Evolutionary conservation across 1,140 invertebrate genomes (phyloP), one percentile per base, ranked within the genome.

Genomic region (Heliconius hermathena): DNA sequence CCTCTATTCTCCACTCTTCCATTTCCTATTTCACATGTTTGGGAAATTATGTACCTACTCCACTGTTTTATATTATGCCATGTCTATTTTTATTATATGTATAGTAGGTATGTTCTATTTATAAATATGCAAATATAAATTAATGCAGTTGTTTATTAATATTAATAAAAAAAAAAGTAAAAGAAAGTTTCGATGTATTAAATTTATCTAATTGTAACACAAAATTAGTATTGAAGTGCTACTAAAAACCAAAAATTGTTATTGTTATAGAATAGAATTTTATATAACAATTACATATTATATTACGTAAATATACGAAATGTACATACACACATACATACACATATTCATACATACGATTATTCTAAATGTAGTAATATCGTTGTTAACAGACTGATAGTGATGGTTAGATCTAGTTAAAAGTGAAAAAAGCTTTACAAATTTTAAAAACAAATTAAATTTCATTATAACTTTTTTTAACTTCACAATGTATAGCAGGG

Each of bases 371-470:
- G 82, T 85, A 85, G 81, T 22, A 16, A 84, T 86, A 88, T 60
- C 83, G 82, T 88, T 89, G 88, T 89, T 90, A 74, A 88, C 81
- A 89, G 89, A 90, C 89, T 90, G 89, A 90, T 90, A 89, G 87
- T 60, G 54, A 60, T 60, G 54, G 54, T 60, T 60, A 60, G 54
- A 60, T 49, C 38, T 74, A 52, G 73, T 11, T 52, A 52, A n/a
- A 74, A 18, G 1, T 22, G 52, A 52, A 73, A 4, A 46, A 16
- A 52, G 73, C 73, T 74, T 74, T 74, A 26, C 52, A 49, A 52
- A 74, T 74, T 22, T 46, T 66, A 11, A 74, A 29, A 54, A 73
- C 18, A 41, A 36, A 20, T 46, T 16, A 13, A 46, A 4, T 13
- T 13, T 13, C 13, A 46, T 46, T 46, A 46, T 46, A 16, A 4